Conservation (phyloP, 1,140 invertebrate genomes). For the Atta cephalotes region DNA sequence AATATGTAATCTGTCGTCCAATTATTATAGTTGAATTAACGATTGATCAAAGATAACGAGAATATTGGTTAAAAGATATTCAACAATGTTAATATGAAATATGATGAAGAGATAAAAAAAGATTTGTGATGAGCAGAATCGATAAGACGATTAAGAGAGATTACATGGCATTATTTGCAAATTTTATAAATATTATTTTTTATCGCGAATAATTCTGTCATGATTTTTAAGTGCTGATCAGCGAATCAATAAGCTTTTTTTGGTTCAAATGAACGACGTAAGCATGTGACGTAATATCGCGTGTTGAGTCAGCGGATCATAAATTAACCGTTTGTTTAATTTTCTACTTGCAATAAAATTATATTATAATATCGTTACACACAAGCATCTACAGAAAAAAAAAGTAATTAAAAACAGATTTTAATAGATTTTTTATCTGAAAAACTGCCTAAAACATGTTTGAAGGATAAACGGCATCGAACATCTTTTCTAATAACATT, state of each 20-base stretch:
- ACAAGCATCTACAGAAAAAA: background rate
- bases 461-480: background rate
- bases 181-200: slow-evolving; percentile 6
- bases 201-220: slow-evolving; percentile 20
- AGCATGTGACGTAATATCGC: background rate
- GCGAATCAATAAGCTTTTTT: background rate
- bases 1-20: background rate
- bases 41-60: background rate
- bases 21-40: slow-evolving; percentile 28
- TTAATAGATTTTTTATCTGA: background rate
- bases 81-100: background rate
- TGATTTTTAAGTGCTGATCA: background rate
- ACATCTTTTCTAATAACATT: background rate
- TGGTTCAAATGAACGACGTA: background rate
- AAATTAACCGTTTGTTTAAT: slow-evolving; percentile 15
- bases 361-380: background rate
- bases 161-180: background rate
- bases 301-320: slow-evolving; percentile 32
- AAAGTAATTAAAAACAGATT: background rate
- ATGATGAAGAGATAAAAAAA: background rate
- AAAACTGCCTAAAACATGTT: background rate
- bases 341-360: background rate
- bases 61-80: background rate
- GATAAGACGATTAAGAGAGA: slow-evolving; percentile 18
- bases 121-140: background rate